These are phyloP conservation scores for Mystacides longicornis DNA, from an alignment of 2,888 invertebrate genomes.

Conservation along the genomic window DNA sequence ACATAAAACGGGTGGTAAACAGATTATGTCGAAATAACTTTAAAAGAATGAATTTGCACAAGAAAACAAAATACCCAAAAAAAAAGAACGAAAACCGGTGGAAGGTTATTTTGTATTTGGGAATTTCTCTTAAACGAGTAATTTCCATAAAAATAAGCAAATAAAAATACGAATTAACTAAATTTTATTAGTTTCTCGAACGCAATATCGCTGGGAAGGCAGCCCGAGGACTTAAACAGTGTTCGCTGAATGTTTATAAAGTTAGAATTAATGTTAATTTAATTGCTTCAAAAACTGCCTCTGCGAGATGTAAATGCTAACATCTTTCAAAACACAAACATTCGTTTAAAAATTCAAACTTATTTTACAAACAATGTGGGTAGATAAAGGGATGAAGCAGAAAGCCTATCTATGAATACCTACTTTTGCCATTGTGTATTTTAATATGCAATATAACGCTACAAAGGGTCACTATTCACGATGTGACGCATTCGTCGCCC, in stretches of 20 bases:
- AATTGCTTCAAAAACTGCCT: constrained; percentile 23
- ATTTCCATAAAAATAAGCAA: constrained; percentile 16
- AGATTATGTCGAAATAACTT: too few relatives aligned
- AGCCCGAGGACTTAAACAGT: neutral
- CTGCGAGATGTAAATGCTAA: constrained; percentile 23
- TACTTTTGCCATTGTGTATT: too few relatives aligned
- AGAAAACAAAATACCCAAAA: too few relatives aligned
- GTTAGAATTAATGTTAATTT: constrained; percentile 27
- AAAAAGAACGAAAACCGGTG: too few relatives aligned
- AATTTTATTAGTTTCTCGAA: constrained; percentile 10
- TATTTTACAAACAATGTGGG: neutral
- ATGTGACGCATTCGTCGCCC: too few relatives aligned
- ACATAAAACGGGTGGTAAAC: too few relatives aligned
- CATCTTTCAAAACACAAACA: constrained; percentile 21
- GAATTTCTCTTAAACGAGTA: constrained; percentile 9
- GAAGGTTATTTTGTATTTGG: neutral
- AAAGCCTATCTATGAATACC: too few relatives aligned
- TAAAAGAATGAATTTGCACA: too few relatives aligned
- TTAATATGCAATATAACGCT: too few relatives aligned
- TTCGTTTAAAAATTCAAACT: constrained; percentile 17
- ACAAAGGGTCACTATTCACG: too few relatives aligned
- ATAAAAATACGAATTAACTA: constrained; percentile 17
- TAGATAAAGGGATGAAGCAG: neutral
- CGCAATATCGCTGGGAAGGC: neutral
- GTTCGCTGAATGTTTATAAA: constrained; percentile 23